Base-by-base conservation (phyloP, 2,888 invertebrate species). In the Drosophila quinaria region DNA sequence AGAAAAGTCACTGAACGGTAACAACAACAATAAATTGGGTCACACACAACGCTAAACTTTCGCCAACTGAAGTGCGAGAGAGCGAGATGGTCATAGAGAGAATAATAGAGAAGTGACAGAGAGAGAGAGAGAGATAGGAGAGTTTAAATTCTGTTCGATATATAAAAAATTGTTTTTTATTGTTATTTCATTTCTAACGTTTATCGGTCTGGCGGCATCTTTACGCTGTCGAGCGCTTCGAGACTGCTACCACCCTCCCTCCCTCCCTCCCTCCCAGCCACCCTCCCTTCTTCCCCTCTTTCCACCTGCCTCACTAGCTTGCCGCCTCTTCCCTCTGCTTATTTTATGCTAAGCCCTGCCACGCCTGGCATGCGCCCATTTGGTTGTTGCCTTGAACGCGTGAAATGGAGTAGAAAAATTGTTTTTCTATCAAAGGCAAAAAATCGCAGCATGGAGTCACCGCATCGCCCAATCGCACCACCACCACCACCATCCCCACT, bases 331-430 rank as follows among this genome's bases (percentile, higher is more conserved):
- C 25, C 17, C 15, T 19, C 37, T 42, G 47, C 37, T 46, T 47
- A 51, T 42, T 46, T 47, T 60, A 55, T 63, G 56, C 35, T 61
- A 62, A 62, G 69, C 73, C 54, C 73, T 49, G 63, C 51, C 46
- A 47, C 33, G 63, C 51, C 56, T 55, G n/a, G 25, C 25, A 19
- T 41, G 54, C 63, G 63, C 58, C 51, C 58, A 64, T 60, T 50
- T 64, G 35, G 54, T 19, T 51, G 69, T 69, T 82, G 80, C 90
- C 88, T 89, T 88, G 83, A 89, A 88, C 74, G 79, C 79, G 80
- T 79, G 90, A 87, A 89, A 89, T 90, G 87, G 90, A 90, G 89
- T 90, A 86, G 89, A 89, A 89, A 90, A 90, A 88, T 90, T 78
- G 85, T 85, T 88, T 89, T 88, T 85, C 87, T 83, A 88, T 88